Base-by-base conservation (phyloP, 2,113 vertebrate species). In the Aspidoscelis tigris region DNA sequence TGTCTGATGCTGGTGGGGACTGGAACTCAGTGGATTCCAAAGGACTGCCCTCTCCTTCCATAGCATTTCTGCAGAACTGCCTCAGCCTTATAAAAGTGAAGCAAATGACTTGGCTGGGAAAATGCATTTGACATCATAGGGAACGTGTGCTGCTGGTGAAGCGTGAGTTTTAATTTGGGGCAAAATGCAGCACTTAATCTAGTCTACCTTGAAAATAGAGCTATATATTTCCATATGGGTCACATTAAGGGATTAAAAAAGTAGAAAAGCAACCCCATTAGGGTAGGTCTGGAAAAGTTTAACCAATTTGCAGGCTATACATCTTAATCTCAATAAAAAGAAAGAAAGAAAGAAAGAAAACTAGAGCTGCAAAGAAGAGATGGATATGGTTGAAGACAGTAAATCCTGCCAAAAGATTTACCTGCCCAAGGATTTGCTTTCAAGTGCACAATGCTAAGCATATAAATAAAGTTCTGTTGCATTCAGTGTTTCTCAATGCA, bases 241-340 rank as follows among this genome's bases (percentile, higher is more conserved):
- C 93, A 94, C 14, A 93, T 96, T 96, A 96, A 94, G 91, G 89
- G 88, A 87, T 91, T 92, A 91, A 92, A 92, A 88, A 92, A 94
- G 92, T 18, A 95, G 75, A 93, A 92, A 83, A 88, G 89, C 89
- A 93, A 92, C 88, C 94, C 95, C 95, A 96, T 96, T 96, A 96
- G 92, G 94, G 87, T 84, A 93, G 55, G 94, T 93, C 95, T 95
- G 95, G 95, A 95, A 96, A 95, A 91, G 93, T 95, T 96, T 96
- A 96, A 94, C 89, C 92, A 93, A 89, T 95, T 95, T 96, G 91
- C 95, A 96, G 95, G 92, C 95, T 95, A 95, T 96, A 95, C 94
- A 93, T 96, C 95, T 96, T 96, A 96, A 96, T 96, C 95, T 94
- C 90, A 91, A 93, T 93, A 91, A 91, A 86, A 91, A 89, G 88